Evolutionary conservation across 1,140 invertebrate species (phyloP).

Genomic region (Galleria mellonella): DNA sequence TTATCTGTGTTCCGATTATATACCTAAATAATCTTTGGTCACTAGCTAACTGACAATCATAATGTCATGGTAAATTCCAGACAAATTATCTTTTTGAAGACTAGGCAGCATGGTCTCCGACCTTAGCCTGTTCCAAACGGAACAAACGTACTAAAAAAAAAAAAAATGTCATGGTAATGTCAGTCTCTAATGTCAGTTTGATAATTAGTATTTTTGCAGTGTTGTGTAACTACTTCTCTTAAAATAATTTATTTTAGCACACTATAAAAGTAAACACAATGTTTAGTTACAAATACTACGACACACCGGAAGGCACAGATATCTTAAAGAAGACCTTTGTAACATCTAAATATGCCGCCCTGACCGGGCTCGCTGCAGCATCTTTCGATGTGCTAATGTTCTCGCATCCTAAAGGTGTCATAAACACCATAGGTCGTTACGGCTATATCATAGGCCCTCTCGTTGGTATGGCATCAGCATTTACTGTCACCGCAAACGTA

Average conservation of each 20-base stretch:
- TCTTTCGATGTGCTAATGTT: conserved; percentile 76
- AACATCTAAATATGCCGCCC: conserved; percentile 75
- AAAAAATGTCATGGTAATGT: too few relatives aligned
- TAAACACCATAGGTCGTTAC: conserved; percentile 39
- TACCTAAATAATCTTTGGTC: too few relatives aligned
- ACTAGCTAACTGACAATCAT: too few relatives aligned
- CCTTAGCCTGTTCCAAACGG: too few relatives aligned
- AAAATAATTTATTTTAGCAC: background rate
- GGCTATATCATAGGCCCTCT: conserved; percentile 76
- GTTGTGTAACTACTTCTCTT: conserved; percentile 52
- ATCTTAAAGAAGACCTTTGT: conserved; percentile 77
- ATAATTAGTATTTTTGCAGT: conserved; percentile 1
- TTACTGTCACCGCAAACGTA: conserved; percentile 76
- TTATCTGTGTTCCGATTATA: too few relatives aligned
- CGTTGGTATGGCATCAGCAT: conserved; percentile 78
- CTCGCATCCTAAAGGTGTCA: conserved; percentile 73
- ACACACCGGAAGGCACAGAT: conserved; percentile 82
- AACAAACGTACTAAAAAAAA: too few relatives aligned
- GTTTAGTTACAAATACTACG: conserved; percentile 76
- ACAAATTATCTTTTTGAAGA: too few relatives aligned
- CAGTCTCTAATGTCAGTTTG: too few relatives aligned
- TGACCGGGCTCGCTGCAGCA: conserved; percentile 63
- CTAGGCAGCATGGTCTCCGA: too few relatives aligned
- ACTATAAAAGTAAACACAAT: conserved; percentile 21
- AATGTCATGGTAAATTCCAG: too few relatives aligned